phyloP scores from a whole-genome alignment of 2,113 vertebrate species.

The Piaya cayana region DNA sequence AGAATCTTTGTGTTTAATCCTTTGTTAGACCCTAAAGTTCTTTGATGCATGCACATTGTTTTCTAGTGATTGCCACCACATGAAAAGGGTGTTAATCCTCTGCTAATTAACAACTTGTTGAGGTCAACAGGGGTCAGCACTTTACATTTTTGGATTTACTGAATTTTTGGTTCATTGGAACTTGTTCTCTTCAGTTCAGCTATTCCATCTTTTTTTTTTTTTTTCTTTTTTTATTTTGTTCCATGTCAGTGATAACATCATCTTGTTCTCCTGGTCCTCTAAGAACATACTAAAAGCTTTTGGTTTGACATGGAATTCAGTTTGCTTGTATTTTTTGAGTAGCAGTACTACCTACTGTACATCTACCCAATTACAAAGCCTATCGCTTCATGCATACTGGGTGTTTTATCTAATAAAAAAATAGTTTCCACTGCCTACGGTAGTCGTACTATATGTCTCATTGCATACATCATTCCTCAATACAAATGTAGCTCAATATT shows the following conservation, averaged over 20 bases:
- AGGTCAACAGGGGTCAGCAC: background rate
- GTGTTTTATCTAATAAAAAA: background rate
- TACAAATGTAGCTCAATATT: background rate
- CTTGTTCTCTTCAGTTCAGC: background rate
- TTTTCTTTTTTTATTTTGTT: background rate
- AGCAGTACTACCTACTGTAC: background rate
- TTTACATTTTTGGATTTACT: slow-evolving; percentile 13
- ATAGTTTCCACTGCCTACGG: background rate
- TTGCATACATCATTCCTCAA: background rate
- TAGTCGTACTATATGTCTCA: background rate
- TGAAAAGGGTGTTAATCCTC: slow-evolving; percentile 51
- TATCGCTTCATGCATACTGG: background rate
- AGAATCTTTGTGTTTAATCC: background rate
- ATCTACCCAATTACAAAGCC: background rate
- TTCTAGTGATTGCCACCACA: slow-evolving; percentile 40
- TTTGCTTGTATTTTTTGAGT: background rate
- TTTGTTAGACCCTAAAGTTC: background rate
- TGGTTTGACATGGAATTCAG: background rate
- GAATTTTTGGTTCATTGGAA: slow-evolving; percentile 33
- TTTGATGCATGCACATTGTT: slow-evolving; percentile 24
- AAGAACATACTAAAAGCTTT: background rate
- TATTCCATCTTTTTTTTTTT: background rate
- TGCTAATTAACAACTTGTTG: slow-evolving; percentile 50
- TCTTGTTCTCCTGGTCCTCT: background rate
- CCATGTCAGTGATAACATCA: background rate